Evolutionary conservation across 2,797 vertebrate species (phyloP).

Genomic region (Propithecus deckenii): DNA sequence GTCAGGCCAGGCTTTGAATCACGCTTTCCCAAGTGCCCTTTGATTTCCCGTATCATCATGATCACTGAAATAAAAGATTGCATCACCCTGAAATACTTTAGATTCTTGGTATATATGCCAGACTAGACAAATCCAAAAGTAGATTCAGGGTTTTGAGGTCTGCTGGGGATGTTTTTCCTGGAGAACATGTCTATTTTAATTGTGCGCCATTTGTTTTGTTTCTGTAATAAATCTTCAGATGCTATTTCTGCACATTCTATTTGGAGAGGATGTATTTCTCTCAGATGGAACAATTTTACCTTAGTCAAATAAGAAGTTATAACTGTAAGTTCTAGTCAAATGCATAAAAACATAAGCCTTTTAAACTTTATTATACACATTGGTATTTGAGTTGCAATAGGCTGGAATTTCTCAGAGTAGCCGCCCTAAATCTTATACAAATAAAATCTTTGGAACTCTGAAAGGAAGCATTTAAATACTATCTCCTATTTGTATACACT

Average conservation of each 20-base stretch:
- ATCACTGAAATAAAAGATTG: slow-evolving; percentile 56
- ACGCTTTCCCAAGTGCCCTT: neutral
- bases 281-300: slow-evolving; percentile 51
- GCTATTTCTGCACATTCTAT: slow-evolving; percentile 64
- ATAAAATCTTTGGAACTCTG: neutral
- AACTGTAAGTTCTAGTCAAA: slow-evolving; percentile 41
- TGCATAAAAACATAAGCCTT: neutral
- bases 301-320: slow-evolving; percentile 44
- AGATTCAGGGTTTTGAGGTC: neutral
- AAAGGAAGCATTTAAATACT: slow-evolving; percentile 5
- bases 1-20: neutral
- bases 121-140: slow-evolving; percentile 53
- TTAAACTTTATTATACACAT: neutral
- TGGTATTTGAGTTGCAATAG: neutral
- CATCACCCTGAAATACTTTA: slow-evolving; percentile 51
- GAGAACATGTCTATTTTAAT: slow-evolving; percentile 63
- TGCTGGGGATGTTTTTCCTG: slow-evolving; percentile 26
- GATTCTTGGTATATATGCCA: slow-evolving; percentile 33
- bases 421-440: neutral
- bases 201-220: slow-evolving; percentile 53
- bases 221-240: slow-evolving; percentile 66
- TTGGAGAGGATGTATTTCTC: slow-evolving; percentile 55
- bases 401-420: neutral
- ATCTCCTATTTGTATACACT: neutral
- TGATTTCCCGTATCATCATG: slow-evolving; percentile 8